Evolutionary conservation across 2,888 invertebrate genomes (phyloP).

Genomic region (Latrodectus elegans): DNA sequence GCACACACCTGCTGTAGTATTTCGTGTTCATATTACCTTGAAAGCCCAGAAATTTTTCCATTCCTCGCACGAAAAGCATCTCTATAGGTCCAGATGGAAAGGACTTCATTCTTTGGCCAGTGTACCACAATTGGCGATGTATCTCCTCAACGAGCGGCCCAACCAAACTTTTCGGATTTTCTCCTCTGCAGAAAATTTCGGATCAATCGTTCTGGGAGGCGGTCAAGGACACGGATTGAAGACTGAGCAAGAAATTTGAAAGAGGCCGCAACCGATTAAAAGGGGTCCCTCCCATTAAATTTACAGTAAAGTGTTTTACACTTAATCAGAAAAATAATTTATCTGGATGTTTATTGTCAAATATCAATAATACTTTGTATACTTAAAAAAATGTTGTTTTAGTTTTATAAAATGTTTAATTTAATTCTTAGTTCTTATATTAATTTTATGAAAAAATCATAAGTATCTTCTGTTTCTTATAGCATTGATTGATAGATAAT

Average conservation of each 20-base stretch:
- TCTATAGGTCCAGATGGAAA: constrained; percentile 9
- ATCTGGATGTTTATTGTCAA: no score
- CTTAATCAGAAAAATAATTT: no score
- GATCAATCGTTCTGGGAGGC: constrained; percentile 46
- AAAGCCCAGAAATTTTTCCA: constrained; percentile 51
- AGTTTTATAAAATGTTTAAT: no score
- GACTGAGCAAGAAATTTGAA: background rate
- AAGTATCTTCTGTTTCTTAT: no score
- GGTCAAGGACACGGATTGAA: constrained; percentile 45
- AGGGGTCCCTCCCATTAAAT: no score
- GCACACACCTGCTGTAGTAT: constrained; percentile 46
- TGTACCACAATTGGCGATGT: constrained; percentile 27
- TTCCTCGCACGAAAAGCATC: constrained; percentile 29
- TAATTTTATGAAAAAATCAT: no score
- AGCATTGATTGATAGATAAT: no score
- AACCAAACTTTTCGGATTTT: background rate
- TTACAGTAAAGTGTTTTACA: no score
- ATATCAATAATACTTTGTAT: no score
- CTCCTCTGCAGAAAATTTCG: constrained; percentile 23
- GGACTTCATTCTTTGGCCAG: background rate
- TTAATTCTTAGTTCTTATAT: no score
- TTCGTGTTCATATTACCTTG: constrained; percentile 53
- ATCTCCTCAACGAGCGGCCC: constrained; percentile 2
- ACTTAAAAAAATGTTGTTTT: no score
- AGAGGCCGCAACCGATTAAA: no score